Percentiles rank a stretch among this genome's conserved stretches.
Conservation (phyloP, 2,113 vertebrate genomes). For the Xenotilapia longispinis region DNA sequence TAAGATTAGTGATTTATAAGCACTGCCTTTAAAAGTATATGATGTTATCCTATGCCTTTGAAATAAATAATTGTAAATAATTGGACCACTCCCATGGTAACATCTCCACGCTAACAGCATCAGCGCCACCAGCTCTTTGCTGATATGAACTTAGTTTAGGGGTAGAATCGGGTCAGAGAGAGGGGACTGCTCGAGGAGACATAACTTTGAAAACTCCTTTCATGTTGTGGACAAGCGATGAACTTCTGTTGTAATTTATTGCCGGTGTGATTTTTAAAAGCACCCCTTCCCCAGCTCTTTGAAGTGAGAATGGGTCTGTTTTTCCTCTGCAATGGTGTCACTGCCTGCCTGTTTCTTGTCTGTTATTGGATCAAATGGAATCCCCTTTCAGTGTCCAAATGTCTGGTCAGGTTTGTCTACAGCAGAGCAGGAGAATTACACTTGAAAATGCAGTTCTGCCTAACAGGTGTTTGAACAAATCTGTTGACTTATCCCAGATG, state of each 20-base stretch:
- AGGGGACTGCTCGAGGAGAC: conserved; percentile 38
- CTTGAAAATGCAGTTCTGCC: neutral
- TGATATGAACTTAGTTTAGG: conserved; percentile 45
- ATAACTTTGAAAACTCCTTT: conserved; percentile 56
- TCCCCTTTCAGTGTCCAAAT: neutral
- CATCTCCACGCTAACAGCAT: conserved; percentile 41
- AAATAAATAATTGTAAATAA: conserved; percentile 49
- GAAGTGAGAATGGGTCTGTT: conserved; percentile 65
- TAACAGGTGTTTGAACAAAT: conserved; percentile 8
- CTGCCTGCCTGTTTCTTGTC: conserved; percentile 43
- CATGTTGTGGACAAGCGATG: conserved; percentile 63
- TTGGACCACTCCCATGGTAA: conserved; percentile 43
- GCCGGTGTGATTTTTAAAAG: conserved; percentile 66
- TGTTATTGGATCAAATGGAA: conserved; percentile 49
- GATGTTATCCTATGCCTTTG: conserved; percentile 38
- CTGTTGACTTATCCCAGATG: neutral
- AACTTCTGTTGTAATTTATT: conserved; percentile 67
- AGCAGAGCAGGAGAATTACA: neutral
- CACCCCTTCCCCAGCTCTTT: conserved; percentile 55
- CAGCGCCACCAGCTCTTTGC: conserved; percentile 1
- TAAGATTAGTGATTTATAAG: conserved; percentile 1
- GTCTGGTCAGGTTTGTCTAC: neutral
- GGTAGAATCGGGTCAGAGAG: conserved; percentile 12
- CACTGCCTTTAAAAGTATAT: neutral
- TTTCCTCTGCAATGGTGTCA: conserved; percentile 57